Conservation (phyloP, 2,888 invertebrate species). For the Hyppa rectilinea region DNA sequence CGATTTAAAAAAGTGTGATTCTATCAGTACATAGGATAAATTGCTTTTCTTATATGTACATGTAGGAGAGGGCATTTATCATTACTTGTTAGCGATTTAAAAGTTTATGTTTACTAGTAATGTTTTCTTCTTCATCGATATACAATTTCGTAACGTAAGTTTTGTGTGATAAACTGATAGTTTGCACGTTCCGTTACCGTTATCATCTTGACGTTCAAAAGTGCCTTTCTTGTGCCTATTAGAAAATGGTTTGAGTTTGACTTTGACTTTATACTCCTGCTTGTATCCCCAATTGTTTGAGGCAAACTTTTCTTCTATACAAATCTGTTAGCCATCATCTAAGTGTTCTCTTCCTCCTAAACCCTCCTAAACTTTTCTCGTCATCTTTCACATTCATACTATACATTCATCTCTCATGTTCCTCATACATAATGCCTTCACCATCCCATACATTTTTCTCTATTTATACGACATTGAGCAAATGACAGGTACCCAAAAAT, state of each 20-base stretch:
- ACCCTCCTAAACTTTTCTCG: too few species aligned
- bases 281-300: neutral
- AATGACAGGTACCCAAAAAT: conserved; percentile 8
- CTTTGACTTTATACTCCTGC: too few species aligned
- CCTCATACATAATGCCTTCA: neutral
- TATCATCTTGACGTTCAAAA: too few species aligned
- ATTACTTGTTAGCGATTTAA: neutral
- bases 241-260: too few species aligned
- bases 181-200: too few species aligned
- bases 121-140: neutral
- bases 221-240: too few species aligned
- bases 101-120: neutral
- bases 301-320: neutral
- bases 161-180: neutral
- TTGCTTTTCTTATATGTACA: neutral
- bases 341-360: too few species aligned
- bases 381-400: neutral
- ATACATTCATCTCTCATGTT: neutral
- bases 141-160: neutral
- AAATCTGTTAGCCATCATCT: neutral
- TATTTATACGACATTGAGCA: neutral
- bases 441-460: neutral
- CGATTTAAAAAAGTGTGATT: conserved; percentile 20
- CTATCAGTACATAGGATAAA: neutral
- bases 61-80: neutral